Evolutionary conservation across 2,888 invertebrate species (phyloP).

Genomic region (Mantis religiosa): DNA sequence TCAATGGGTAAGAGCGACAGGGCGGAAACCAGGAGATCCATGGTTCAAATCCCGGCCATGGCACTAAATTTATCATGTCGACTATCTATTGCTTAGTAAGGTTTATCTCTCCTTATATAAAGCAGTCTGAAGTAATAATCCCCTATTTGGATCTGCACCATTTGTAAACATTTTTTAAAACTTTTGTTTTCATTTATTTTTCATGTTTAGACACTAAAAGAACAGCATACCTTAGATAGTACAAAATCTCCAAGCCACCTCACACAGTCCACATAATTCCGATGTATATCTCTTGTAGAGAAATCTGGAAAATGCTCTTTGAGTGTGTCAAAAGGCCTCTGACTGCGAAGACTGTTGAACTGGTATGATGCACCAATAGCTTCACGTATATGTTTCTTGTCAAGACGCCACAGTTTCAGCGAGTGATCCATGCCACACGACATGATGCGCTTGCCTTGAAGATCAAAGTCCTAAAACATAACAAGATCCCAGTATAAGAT

Average conservation of each 20-base stretch:
- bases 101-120: no score
- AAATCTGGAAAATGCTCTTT: slow-evolving; percentile 95
- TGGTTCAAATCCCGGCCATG: no score
- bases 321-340: slow-evolving; percentile 81
- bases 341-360: slow-evolving; percentile 71
- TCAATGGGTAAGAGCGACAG: no score
- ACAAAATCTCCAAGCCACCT: slow-evolving; percentile 94
- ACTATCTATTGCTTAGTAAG: no score
- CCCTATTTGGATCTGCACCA: no score
- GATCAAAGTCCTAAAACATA: slow-evolving; percentile 66
- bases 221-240: slow-evolving; percentile 68
- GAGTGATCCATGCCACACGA: slow-evolving; percentile 99
- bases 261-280: slow-evolving; percentile 98
- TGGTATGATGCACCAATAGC: slow-evolving; percentile 81
- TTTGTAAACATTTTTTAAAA: no score
- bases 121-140: no score
- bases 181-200: no score
- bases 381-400: slow-evolving; percentile 76
- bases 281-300: slow-evolving; percentile 93
- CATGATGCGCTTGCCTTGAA: slow-evolving; percentile 78
- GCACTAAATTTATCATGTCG: no score
- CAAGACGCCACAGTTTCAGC: slow-evolving; percentile 86
- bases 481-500: neutral
- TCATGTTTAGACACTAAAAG: no score
- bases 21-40: no score